Evolutionary conservation across 2,888 invertebrate genomes (phyloP).

Genomic region (Eucriotettix oculatus): DNA sequence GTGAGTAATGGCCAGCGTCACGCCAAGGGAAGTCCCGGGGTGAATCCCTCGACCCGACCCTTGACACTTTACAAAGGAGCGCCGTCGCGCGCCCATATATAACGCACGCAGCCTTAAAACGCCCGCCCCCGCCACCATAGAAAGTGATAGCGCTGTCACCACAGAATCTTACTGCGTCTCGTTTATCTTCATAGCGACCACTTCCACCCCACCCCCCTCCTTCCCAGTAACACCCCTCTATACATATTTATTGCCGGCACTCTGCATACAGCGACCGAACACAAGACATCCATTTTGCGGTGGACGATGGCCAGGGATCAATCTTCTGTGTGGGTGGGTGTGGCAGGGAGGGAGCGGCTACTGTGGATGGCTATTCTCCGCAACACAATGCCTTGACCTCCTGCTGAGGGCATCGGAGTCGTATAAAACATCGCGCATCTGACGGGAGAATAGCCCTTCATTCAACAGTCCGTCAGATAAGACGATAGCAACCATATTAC

Average conservation of each 20-base stretch:
- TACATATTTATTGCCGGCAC: not conserved
- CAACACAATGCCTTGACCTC: too few species aligned
- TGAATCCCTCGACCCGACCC: not conserved
- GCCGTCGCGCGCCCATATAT: not conserved
- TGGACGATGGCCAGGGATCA: not conserved
- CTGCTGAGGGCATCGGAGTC: too few species aligned
- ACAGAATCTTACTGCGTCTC: not conserved
- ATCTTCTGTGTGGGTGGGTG: not conserved
- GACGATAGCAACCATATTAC: too few species aligned
- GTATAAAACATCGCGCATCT: too few species aligned
- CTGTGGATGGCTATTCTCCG: too few species aligned
- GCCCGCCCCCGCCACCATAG: not conserved
- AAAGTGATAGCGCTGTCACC: not conserved
- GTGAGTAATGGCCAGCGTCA: not conserved
- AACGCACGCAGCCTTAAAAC: not conserved
- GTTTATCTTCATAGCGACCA: not conserved
- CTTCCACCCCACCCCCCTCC: not conserved
- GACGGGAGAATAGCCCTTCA: too few species aligned
- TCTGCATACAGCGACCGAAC: not conserved
- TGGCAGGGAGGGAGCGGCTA: too few species aligned
- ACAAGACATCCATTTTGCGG: not conserved
- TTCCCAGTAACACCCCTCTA: not conserved
- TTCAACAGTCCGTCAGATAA: too few species aligned
- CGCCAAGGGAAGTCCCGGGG: not conserved
- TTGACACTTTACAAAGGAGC: not conserved